Percentiles rank a stretch among this genome's conserved stretches.
Conservation (phyloP, 2,888 invertebrate genomes). For the Leptogaster cylindrica region DNA sequence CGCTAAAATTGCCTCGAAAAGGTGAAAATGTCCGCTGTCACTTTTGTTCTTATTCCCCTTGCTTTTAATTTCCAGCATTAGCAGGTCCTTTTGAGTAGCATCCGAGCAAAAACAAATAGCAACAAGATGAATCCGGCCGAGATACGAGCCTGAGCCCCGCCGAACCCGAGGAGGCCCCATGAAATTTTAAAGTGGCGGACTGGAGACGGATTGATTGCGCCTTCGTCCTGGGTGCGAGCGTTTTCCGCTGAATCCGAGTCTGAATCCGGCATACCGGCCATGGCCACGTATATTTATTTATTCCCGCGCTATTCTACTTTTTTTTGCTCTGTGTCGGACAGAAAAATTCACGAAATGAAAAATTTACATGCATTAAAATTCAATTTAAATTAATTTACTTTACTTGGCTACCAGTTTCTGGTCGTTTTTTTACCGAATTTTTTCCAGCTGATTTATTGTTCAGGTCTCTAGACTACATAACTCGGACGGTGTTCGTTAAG, state of each 20-base stretch:
- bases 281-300: too few species aligned
- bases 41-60: background rate
- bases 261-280: too few species aligned
- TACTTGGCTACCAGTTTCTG: conserved; percentile 56
- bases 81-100: background rate
- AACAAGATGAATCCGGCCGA: conserved; percentile 25
- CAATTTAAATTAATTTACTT: conserved; percentile 62
- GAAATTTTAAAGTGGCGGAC: conserved; percentile 23
- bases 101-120: background rate
- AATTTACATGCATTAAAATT: conserved; percentile 61
- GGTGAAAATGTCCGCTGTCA: conserved; percentile 1
- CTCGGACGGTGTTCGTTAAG: conserved; percentile 6
- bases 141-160: conserved; percentile 16
- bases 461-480: conserved; percentile 11
- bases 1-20: conserved; percentile 18
- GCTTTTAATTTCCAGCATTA: too few species aligned
- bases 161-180: background rate
- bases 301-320: background rate
- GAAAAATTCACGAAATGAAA: conserved; percentile 51
- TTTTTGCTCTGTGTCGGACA: conserved; percentile 2
- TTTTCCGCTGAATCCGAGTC: too few species aligned
- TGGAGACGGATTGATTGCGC: conserved; percentile 6
- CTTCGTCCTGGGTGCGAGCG: conserved; percentile 25
- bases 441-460: conserved; percentile 30
- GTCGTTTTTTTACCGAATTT: conserved; percentile 31